phyloP scores from a whole-genome alignment of 1,140 invertebrate genomes.

The Agraylea sexmaculata region DNA sequence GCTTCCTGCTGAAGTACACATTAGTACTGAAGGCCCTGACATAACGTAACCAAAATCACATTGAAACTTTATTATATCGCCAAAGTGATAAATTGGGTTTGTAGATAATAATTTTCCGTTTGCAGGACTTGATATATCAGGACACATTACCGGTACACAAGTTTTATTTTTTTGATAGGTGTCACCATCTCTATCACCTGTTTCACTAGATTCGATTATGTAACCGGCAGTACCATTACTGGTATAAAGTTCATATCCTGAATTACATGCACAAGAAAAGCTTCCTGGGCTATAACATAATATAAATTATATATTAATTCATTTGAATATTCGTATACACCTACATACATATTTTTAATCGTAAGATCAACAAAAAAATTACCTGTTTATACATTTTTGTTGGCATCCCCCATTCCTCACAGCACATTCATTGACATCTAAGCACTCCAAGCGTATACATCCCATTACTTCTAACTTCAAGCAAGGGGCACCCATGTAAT shows the following conservation, averaged over 20 bases:
- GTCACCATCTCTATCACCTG: constrained; percentile 77
- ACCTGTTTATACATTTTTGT: constrained; percentile 83
- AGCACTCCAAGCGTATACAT: constrained; percentile 80
- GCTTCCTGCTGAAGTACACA: constrained; percentile 78
- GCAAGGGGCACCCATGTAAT: constrained; percentile 80
- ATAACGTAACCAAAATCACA: constrained; percentile 93
- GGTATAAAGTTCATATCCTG: constrained; percentile 84
- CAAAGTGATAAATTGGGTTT: constrained; percentile 73
- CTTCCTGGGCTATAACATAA: constrained; percentile 55
- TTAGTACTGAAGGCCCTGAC: constrained; percentile 67
- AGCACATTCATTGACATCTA: constrained; percentile 86
- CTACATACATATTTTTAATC: background rate
- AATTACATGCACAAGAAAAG: constrained; percentile 80
- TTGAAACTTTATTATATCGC: constrained; percentile 82
- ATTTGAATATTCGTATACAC: background rate
- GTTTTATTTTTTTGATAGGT: constrained; percentile 87
- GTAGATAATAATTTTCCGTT: constrained; percentile 83
- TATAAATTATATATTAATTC: constrained; percentile 1
- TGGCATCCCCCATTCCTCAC: constrained; percentile 86
- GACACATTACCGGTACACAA: constrained; percentile 87
- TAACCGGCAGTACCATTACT: constrained; percentile 88
- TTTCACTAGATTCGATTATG: constrained; percentile 67
- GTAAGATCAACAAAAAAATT: constrained; percentile 23
- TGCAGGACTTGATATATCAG: constrained; percentile 63
- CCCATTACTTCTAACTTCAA: constrained; percentile 89